A percentile compares a stretch with the other conserved stretches of the same genome.
These are phyloP conservation scores for Aleiodes testaceus DNA, from an alignment of 2,888 invertebrate genomes.

Conservation along the genomic window DNA sequence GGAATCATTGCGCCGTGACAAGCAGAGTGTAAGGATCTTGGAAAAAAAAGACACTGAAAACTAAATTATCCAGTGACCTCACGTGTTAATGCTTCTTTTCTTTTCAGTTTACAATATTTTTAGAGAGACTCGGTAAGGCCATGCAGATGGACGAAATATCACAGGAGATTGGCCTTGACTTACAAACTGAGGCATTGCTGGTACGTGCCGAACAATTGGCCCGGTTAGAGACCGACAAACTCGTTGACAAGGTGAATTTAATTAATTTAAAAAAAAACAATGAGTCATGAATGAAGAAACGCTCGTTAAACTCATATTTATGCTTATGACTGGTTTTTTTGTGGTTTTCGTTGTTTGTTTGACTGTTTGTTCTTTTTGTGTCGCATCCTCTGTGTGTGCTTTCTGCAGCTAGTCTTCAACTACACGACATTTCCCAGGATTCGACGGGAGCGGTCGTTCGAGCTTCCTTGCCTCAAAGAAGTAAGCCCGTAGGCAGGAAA, in stretches of 20 bases:
- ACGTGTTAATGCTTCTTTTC: conserved; percentile 10
- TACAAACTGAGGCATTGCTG: conserved; percentile 88
- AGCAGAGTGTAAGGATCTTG: conserved; percentile 78
- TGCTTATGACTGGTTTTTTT: conserved; percentile 29
- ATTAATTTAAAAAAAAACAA: conserved; percentile 7
- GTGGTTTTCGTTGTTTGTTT: conserved; percentile 35
- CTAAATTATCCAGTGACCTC: neutral
- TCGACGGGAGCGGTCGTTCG: conserved; percentile 85
- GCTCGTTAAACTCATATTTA: neutral
- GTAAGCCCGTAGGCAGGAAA: conserved; percentile 75
- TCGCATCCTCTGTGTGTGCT: conserved; percentile 38
- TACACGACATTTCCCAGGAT: conserved; percentile 83
- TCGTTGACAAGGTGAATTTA: conserved; percentile 84
- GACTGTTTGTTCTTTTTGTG: conserved; percentile 27
- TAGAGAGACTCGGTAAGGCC: conserved; percentile 87
- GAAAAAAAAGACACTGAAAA: conserved; percentile 8
- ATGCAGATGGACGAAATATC: conserved; percentile 90
- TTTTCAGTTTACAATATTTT: conserved; percentile 84
- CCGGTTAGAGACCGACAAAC: conserved; percentile 85
- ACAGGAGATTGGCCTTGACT: conserved; percentile 85
- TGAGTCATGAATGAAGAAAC: conserved; percentile 2
- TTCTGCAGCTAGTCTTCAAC: conserved; percentile 80
- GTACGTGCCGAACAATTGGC: conserved; percentile 90
- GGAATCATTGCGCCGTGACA: conserved; percentile 84
- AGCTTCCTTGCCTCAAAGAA: conserved; percentile 85